phyloP scores from a whole-genome alignment of 2,113 vertebrate genomes.

The Aix galericulata region DNA sequence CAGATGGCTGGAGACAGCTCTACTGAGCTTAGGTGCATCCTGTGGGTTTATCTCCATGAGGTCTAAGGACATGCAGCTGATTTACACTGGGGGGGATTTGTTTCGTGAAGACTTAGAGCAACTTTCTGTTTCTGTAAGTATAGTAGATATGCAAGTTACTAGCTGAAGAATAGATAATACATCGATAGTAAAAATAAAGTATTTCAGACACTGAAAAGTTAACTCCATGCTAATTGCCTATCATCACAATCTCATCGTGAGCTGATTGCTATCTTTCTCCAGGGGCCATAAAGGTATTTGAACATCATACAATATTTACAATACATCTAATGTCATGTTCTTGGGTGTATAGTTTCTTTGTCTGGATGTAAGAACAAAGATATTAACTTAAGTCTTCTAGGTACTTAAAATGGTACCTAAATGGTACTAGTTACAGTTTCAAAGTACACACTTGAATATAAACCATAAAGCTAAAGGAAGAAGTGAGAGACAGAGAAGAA shows the following conservation, averaged over 20 bases:
- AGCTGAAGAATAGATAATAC: background rate
- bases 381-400: background rate
- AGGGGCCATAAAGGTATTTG: background rate
- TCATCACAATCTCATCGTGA: background rate
- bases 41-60: background rate
- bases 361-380: background rate
- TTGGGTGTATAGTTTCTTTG: background rate
- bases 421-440: background rate
- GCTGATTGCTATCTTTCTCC: background rate
- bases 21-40: background rate
- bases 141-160: background rate
- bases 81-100: fast-evolving
- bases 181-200: background rate
- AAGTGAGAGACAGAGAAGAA: background rate
- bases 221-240: background rate
- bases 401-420: background rate
- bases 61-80: background rate
- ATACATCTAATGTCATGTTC: background rate
- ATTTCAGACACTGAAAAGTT: background rate
- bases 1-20: background rate
- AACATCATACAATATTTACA: background rate
- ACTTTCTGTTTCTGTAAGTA: background rate
- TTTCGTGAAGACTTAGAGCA: background rate
- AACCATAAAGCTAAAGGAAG: background rate
- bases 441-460: background rate